Base-by-base conservation (phyloP, 2,888 invertebrate species). In the Atethmia centrago region DNA sequence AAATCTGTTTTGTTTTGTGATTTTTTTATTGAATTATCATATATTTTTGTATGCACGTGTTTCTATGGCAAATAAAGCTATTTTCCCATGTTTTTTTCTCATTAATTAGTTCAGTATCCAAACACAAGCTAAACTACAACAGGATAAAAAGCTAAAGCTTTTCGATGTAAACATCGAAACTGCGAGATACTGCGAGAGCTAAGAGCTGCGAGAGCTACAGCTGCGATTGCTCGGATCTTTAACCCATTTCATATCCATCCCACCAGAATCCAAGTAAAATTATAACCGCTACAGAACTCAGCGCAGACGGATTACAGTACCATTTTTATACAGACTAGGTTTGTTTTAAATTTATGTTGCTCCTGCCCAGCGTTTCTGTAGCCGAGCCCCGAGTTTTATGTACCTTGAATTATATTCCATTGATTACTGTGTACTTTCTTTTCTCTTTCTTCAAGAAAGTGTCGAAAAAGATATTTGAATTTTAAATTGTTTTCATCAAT, bases 221-320 rank as follows among this genome's bases (percentile, higher is more conserved):
- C n/a, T n/a, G n/a, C n/a, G n/a, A n/a, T n/a, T n/a, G n/a, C 36
- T 3, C 36, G 36, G 36, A 36, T 36, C 36, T 36, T 36, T 36
- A 4, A 36, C 36, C 3, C 36, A 36, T 36, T 74, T 51, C 74
- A 12, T 63, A 77, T 86, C 78, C 78, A 63, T 0, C 2, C 0
- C 0, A 21, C 25, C 25, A 49, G 5, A 80, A 80, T 87, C 90
- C 73, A 74, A 70, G 88, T 81, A 73, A 85, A 90, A 90, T 91
- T 90, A 90, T 88, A 88, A 88, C 88, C 83, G 86, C 82, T 84
- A 83, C 84, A 87, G 80, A 88, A 87, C 86, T 88, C 78, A 72
- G 77, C 79, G 76, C 83, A 88, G 93, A 91, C 88, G 89, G 92
- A 93, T 93, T 91, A 92, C 88, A 82, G 88, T 88, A 85, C 89